Conservation (phyloP, 2,797 vertebrate genomes). For the Molossus alvarezi region DNA sequence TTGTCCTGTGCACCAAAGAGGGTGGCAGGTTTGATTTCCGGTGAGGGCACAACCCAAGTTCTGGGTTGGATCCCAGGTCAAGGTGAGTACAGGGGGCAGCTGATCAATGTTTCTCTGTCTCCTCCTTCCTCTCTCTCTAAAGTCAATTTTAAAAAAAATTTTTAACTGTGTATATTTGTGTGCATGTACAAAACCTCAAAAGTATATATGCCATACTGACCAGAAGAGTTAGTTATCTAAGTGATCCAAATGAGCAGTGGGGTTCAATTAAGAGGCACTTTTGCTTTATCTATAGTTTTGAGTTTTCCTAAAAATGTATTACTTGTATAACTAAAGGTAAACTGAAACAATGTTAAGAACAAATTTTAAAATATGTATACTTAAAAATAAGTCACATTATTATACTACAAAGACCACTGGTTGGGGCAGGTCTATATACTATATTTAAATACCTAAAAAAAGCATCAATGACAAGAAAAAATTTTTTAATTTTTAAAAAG, state of each 20-base stretch:
- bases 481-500: not conserved
- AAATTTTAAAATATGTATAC: not conserved
- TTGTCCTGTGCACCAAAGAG: too few relatives aligned
- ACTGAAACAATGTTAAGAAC: not conserved
- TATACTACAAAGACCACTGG: not conserved
- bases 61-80: too few relatives aligned
- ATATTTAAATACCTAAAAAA: constrained; percentile 20
- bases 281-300: not conserved
- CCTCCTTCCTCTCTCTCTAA: too few relatives aligned
- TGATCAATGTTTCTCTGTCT: too few relatives aligned
- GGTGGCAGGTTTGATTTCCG: too few relatives aligned
- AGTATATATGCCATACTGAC: not conserved
- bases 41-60: too few relatives aligned
- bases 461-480: constrained; percentile 28
- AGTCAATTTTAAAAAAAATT: too few relatives aligned
- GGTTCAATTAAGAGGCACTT: constrained; percentile 19
- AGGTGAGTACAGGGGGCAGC: too few relatives aligned
- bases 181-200: not conserved
- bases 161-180: not conserved
- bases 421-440: not conserved
- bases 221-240: not conserved
- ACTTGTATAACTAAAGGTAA: not conserved
- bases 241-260: not conserved
- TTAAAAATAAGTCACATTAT: not conserved
- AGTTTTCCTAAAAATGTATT: constrained; percentile 2